phyloP scores from a whole-genome alignment of 1,140 invertebrate genomes.

The Brachionus paranguensis region DNA sequence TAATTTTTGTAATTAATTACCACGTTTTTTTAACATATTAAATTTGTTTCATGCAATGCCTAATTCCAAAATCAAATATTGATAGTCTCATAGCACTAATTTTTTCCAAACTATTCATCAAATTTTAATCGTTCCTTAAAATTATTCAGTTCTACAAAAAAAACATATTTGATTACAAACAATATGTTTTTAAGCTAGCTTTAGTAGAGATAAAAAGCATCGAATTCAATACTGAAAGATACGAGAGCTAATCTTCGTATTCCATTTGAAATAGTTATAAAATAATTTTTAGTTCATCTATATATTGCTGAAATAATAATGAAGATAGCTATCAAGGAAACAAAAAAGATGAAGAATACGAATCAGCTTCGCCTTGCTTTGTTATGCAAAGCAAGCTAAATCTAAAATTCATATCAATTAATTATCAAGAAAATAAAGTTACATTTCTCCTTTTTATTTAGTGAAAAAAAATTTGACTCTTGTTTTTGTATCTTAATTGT shows the following conservation, averaged over 20 bases:
- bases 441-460: not conserved
- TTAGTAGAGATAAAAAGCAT: not conserved
- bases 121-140: not conserved
- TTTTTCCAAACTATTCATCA: not conserved
- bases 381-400: not conserved
- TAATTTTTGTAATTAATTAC: not conserved
- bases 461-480: slow-evolving; percentile 7
- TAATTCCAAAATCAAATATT: not conserved
- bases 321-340: slow-evolving; percentile 12
- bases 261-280: not conserved
- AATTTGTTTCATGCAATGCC: not conserved
- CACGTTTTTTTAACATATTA: not conserved
- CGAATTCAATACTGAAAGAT: not conserved
- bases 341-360: not conserved
- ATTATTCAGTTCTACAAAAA: not conserved
- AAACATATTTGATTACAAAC: not conserved
- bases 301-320: not conserved
- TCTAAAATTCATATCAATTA: not conserved
- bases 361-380: not conserved
- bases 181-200: not conserved
- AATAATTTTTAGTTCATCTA: not conserved
- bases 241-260: not conserved
- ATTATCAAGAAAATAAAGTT: not conserved
- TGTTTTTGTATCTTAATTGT: not conserved
- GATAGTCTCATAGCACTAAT: not conserved